Evolutionary conservation across 35 echinoderm and acorn worm genomes (phyloP).

Genomic region (Diadema setosum): DNA sequence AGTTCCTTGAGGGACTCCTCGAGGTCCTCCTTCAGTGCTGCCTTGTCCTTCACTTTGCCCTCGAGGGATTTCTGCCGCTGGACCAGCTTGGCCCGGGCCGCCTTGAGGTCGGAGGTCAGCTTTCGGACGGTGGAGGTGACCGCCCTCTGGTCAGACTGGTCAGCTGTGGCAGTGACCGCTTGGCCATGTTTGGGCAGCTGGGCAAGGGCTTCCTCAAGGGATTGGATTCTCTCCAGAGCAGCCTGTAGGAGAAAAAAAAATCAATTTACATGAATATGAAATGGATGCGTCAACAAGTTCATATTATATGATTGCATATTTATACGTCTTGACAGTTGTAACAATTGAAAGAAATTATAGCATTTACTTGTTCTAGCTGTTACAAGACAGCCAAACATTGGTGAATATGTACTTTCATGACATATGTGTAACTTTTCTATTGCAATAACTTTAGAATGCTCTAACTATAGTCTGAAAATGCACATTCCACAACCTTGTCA

Average conservation of each 20-base stretch:
- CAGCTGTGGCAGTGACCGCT: conserved; percentile 12
- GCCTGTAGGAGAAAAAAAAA: neutral
- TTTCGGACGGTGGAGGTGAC: neutral
- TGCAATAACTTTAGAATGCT: too few relatives aligned
- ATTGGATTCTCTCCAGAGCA: neutral
- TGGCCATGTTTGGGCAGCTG: neutral
- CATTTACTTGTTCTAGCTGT: too few relatives aligned
- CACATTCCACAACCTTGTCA: too few relatives aligned
- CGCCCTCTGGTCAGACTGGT: conserved; percentile 18
- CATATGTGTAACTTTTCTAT: too few relatives aligned
- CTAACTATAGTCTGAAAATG: too few relatives aligned
- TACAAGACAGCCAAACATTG: too few relatives aligned
- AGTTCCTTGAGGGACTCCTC: conserved; percentile 30
- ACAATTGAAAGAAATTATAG: too few relatives aligned
- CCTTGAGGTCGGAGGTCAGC: conserved; percentile 10
- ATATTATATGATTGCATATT: too few relatives aligned
- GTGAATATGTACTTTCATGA: too few relatives aligned
- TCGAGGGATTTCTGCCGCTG: conserved; percentile 25
- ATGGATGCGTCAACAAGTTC: too few relatives aligned
- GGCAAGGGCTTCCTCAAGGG: neutral
- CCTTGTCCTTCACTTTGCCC: conserved; percentile 28
- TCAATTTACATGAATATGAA: neutral
- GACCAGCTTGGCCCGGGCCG: conserved; percentile 27
- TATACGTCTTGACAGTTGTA: too few relatives aligned
- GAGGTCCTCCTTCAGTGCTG: conserved; percentile 23